A percentile compares a stretch with the other conserved stretches of the same genome.
Conservation (phyloP, 2,113 vertebrate species). For the Amphilophus citrinellus region DNA sequence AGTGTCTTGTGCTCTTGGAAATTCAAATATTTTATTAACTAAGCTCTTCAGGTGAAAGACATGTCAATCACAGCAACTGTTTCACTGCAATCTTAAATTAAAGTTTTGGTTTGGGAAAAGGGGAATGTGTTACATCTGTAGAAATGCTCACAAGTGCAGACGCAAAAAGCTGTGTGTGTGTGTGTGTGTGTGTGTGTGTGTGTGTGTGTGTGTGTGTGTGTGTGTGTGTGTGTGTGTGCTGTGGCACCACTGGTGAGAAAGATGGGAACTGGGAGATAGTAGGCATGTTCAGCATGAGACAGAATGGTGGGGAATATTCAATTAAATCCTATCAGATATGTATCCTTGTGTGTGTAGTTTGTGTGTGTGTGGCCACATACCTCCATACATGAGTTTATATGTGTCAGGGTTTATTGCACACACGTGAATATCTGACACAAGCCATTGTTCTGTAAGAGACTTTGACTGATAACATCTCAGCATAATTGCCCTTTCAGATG, state of each 20-base stretch:
- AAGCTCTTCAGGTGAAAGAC: background rate
- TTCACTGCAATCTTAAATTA: background rate
- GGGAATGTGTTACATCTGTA: background rate
- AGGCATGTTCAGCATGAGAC: slow-evolving; percentile 21
- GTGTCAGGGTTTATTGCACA: background rate
- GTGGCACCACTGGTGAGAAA: background rate
- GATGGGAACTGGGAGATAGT: slow-evolving; percentile 9
- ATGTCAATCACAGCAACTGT: background rate
- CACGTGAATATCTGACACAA: background rate
- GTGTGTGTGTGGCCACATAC: background rate
- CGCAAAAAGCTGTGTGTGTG: background rate
- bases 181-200: no score
- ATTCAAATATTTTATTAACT: background rate
- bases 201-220: no score
- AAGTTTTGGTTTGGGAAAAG: background rate
- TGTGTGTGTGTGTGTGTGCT: no score
- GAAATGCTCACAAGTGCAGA: background rate
- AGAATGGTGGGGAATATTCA: slow-evolving; percentile 41
- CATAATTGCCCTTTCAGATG: slow-evolving; percentile 12
- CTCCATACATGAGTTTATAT: background rate
- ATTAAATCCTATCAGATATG: slow-evolving; percentile 46
- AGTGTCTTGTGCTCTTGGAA: no score
- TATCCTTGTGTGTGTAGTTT: background rate
- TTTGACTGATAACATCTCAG: slow-evolving; percentile 39
- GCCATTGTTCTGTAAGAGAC: slow-evolving; percentile 14